phyloP scores from a whole-genome alignment of 2,797 vertebrate genomes.

The Sebastes matsubarae region DNA sequence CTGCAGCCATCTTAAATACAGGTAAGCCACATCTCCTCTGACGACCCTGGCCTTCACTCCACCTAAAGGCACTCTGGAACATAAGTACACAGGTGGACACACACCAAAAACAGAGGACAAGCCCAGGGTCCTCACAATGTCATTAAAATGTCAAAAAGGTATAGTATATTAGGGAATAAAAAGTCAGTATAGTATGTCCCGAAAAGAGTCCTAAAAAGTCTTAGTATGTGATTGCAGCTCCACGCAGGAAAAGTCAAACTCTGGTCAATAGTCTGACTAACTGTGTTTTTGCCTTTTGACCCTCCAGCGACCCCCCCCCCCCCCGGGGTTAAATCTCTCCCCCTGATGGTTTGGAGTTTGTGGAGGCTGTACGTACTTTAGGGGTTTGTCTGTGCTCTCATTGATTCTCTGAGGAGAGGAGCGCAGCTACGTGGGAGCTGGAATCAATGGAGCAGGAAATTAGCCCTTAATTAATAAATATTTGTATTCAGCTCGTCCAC shows the following conservation, averaged over 20 bases:
- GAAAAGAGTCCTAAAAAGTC: not conserved
- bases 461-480: conserved; percentile 67
- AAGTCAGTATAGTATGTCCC: not conserved
- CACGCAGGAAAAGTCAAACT: not conserved
- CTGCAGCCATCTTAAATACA: too few species aligned
- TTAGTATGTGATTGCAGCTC: not conserved
- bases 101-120: too few species aligned
- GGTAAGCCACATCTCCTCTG: too few species aligned
- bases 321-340: not conserved
- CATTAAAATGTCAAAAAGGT: too few species aligned
- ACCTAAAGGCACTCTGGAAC: too few species aligned
- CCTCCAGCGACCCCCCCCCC: not conserved
- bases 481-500: conserved; percentile 51
- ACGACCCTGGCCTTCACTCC: too few species aligned
- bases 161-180: not conserved
- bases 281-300: not conserved
- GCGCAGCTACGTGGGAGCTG: conserved; percentile 23
- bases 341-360: not conserved
- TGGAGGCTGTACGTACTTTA: not conserved
- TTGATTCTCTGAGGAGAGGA: conserved; percentile 34
- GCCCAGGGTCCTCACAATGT: too few species aligned
- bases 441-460: conserved; percentile 64
- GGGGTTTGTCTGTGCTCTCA: conserved; percentile 9
- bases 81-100: too few species aligned
- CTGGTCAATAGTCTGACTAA: not conserved